Percentiles rank a stretch among this genome's conserved stretches.
Evolutionary conservation across 1,140 invertebrate genomes (phyloP).

Genomic region (Pteromalus puparum): DNA sequence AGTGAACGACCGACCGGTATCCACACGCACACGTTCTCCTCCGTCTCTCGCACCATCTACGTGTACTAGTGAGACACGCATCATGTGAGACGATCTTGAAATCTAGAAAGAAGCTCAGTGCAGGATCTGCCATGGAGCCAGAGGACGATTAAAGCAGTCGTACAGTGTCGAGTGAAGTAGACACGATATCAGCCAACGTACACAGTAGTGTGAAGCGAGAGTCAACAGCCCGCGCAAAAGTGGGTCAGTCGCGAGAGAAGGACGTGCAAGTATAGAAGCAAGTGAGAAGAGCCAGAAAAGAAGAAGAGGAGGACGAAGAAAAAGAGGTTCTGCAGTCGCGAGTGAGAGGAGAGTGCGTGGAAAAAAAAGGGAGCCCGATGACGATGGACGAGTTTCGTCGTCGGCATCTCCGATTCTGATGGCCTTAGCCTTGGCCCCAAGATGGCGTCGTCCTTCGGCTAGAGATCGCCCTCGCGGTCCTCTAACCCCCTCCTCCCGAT

Average conservation of each 20-base stretch:
- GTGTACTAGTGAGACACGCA: neutral
- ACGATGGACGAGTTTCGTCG: constrained; percentile 34
- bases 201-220: neutral
- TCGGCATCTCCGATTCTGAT: constrained; percentile 17
- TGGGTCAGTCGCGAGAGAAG: constrained; percentile 43
- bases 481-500: neutral
- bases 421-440: constrained; percentile 44
- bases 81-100: neutral
- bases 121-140: neutral
- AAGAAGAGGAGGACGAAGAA: neutral
- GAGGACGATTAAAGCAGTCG: neutral
- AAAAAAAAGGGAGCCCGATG: constrained; percentile 16
- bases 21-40: neutral
- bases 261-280: neutral
- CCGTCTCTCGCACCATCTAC: neutral
- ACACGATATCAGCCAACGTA: neutral
- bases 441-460: constrained; percentile 53
- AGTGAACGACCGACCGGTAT: constrained; percentile 47
- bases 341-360: neutral
- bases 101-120: neutral
- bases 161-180: neutral
- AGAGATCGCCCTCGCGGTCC: constrained; percentile 28
- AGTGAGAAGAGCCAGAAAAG: neutral
- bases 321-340: neutral
- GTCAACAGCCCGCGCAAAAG: constrained; percentile 21